Evolutionary conservation across 2,113 vertebrate species (phyloP).

Genomic region (Ranitomeya variabilis): DNA sequence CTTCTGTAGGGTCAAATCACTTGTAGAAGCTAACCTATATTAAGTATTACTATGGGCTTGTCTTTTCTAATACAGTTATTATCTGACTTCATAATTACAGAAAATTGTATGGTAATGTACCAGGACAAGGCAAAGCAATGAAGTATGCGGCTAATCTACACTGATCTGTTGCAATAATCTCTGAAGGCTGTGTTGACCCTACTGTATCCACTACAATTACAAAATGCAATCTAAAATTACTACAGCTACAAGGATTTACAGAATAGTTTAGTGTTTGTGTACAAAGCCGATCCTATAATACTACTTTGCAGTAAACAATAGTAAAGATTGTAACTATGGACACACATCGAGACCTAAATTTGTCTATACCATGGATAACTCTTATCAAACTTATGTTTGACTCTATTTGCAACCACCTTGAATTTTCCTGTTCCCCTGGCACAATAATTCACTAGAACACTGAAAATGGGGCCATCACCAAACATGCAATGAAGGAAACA

Average conservation of each 20-base stretch:
- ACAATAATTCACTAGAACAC: too few species aligned
- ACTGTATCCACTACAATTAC: background rate
- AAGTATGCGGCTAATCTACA: background rate
- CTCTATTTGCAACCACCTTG: too few species aligned
- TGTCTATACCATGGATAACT: too few species aligned
- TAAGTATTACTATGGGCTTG: background rate
- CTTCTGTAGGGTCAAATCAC: too few species aligned
- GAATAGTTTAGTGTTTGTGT: background rate
- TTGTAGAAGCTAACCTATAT: too few species aligned
- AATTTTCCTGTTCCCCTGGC: too few species aligned
- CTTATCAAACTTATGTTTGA: too few species aligned
- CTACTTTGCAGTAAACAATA: background rate
- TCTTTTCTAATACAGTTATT: background rate
- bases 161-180: background rate
- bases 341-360: too few species aligned
- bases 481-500: too few species aligned
- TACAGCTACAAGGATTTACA: background rate
- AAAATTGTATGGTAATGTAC: background rate
- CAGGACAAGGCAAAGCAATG: background rate
- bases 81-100: background rate
- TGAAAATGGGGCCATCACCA: too few species aligned
- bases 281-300: background rate
- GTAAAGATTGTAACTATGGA: background rate
- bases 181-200: background rate
- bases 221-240: background rate